These are phyloP conservation scores for Ditylenchus weischeri DNA, from an alignment of 2,888 invertebrate genomes.

Conservation along the genomic window DNA sequence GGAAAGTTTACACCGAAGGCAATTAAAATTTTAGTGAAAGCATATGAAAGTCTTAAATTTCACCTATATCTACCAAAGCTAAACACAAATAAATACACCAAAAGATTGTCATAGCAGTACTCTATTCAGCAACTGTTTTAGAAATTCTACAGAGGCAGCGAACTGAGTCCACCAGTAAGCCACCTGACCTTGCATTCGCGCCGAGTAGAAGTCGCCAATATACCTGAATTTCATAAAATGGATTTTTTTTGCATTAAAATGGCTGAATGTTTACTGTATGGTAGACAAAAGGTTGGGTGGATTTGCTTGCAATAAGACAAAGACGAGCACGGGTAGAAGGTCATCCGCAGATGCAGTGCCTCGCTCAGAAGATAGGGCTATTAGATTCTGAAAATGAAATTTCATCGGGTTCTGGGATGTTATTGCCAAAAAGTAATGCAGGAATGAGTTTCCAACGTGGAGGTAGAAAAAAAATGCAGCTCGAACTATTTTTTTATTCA, in stretches of 20 bases:
- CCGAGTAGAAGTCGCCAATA: slow-evolving; percentile 79
- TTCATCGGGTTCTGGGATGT: too few relatives aligned
- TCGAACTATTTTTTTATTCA: too few relatives aligned
- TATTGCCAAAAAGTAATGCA: too few relatives aligned
- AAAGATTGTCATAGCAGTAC: background rate
- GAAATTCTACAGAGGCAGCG: slow-evolving; percentile 90
- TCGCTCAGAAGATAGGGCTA: slow-evolving; percentile 70
- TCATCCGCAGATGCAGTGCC: slow-evolving; percentile 78
- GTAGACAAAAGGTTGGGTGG: slow-evolving; percentile 88
- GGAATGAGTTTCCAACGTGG: too few relatives aligned
- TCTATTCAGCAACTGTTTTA: slow-evolving; percentile 66
- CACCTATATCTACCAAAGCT: too few relatives aligned
- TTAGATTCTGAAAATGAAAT: slow-evolving; percentile 67
- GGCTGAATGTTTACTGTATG: slow-evolving; percentile 72
- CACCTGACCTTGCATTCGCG: slow-evolving; percentile 76
- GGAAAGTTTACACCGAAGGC: background rate
- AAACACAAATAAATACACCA: slow-evolving; percentile 3
- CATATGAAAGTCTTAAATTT: too few relatives aligned
- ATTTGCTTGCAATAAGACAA: slow-evolving; percentile 85
- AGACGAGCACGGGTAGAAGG: slow-evolving; percentile 90
- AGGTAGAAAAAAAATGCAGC: too few relatives aligned
- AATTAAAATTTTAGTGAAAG: background rate
- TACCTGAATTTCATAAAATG: slow-evolving; percentile 1
- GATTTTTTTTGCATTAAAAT: background rate
- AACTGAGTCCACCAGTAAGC: slow-evolving; percentile 99